These are phyloP conservation scores for Ciconia boyciana DNA, from an alignment of 2,113 vertebrate species.

Conservation along the genomic window DNA sequence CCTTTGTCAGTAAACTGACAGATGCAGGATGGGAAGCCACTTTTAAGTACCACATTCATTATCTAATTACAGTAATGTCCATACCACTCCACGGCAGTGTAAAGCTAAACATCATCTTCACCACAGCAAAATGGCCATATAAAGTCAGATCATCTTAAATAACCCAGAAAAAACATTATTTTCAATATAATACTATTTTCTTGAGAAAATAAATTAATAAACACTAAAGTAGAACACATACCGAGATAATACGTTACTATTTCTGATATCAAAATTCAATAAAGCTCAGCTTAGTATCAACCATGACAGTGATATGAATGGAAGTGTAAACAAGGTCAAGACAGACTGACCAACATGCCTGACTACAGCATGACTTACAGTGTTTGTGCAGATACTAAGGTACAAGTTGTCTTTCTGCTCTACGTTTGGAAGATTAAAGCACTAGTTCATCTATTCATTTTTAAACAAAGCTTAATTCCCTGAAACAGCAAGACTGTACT, in stretches of 20 bases:
- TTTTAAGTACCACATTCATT: not conserved
- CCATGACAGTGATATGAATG: not conserved
- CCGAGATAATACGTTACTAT: not conserved
- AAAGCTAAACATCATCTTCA: not conserved
- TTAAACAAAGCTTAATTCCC: slow-evolving; percentile 27
- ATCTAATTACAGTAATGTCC: not conserved
- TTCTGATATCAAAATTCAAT: not conserved
- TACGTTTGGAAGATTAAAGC: slow-evolving; percentile 3
- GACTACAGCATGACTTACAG: not conserved
- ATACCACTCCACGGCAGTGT: not conserved
- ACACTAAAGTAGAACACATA: not conserved
- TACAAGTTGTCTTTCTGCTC: not conserved
- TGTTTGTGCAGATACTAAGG: not conserved
- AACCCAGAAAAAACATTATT: not conserved
- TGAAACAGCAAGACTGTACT: not conserved
- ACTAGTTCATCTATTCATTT: not conserved
- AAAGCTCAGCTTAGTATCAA: not conserved
- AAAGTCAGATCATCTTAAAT: not conserved
- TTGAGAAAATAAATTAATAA: not conserved
- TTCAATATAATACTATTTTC: not conserved
- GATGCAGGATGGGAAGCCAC: not conserved
- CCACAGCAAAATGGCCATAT: not conserved
- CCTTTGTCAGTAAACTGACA: not conserved
- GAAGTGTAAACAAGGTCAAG: slow-evolving; percentile 13
- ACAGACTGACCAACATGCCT: not conserved